Evolutionary conservation across 2,797 vertebrate species (phyloP), one percentile per base, ranked within the genome.

Genomic region (Gymnothorax javanicus): DNA sequence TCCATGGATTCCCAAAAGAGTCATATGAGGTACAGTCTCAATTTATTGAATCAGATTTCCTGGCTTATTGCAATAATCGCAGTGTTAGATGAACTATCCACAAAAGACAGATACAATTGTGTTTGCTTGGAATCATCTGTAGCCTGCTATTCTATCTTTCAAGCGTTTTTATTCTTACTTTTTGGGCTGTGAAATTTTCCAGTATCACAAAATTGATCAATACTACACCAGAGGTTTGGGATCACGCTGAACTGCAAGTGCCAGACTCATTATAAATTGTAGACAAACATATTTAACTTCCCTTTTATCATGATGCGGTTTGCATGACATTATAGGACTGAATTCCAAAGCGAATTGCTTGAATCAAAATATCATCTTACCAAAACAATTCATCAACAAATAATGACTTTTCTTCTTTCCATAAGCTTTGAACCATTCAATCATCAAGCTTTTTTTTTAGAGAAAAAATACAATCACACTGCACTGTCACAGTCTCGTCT

Each of bases 1-100:
- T 94, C 92, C 0, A 87, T 52, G 13, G 92, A 86, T 83, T 87
- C 89, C 67, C 93, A 90, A 17, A 87, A 87, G 20, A 88, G 90
- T 0, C 91, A 89, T 87, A 89, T 84, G 25, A 57, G 89, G 83
- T 23, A 91, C 88, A 59, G 89, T 90, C 5, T 92, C 89, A 84
- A 86, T 89, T 81, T 81, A 15, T 79, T 23, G 89, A 81, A 92
- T 88, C 82, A 93, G 90, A 87, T 93, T 89, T 87, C 60, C 13
- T 79, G 85, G 20, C 86, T 87, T 15, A 88, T 64, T 0, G 90
- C 86, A 17, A 93, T 81, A 3, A 84, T 69, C 88, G 92, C 73
- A 50, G 17, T 20, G 73, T 86, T 88, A 4, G 43, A 88, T 69
- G 86, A 73, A 67, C 89, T 89, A 86, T 93, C 87, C 12, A 91